Base-by-base conservation (phyloP, 1,140 invertebrate genomes). In the Melitaea cinxia region DNA sequence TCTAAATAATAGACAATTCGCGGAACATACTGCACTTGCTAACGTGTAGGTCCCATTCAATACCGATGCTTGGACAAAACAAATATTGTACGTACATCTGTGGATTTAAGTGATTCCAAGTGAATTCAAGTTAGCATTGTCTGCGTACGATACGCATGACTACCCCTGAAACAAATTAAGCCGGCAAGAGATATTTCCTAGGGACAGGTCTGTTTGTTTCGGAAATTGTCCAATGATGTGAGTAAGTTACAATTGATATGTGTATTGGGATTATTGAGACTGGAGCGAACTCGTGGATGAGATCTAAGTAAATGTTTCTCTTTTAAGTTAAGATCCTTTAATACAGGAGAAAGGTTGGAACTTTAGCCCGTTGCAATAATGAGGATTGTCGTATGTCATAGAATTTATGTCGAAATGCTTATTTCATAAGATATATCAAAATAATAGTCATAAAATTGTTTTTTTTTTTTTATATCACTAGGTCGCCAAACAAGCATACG, bases 61-160 rank as follows among this genome's bases (percentile, higher is more conserved):
- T 55, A 55, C n/a, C 17, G 33, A 47, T 23, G 33, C 14, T 7
- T 14, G 30, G 12, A n/a, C 17, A 39, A 19, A 17, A 42, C 53
- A 55, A 55, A 55, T 55, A 55, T 37, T 55, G 33, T 47, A 23
- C 9, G 21, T 39, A 37, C 30, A 35, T 54, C 50, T 54, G 30
- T 39, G 35, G 15, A 56, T 55, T 1, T 23, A 55, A 42, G 53
- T 37, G 42, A 23, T 47, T 47, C 19, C 19, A 23, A 47, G 42
- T 23, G 42, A 19, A 47, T 19, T 47, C 42, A n/a, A 47, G 19
- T 21, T 47, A 47, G 42, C 42, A 47, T 47, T 47, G 42, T 45
- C 15, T 45, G 17, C 39, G 39, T 47, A 3, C 17, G 9, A 23
- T 12, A 47, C 42, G 42, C 42, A 47, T 47, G 42, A 47, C 42